Conservation (phyloP, 2,113 vertebrate genomes). For the Sminthopsis crassicaudata region DNA sequence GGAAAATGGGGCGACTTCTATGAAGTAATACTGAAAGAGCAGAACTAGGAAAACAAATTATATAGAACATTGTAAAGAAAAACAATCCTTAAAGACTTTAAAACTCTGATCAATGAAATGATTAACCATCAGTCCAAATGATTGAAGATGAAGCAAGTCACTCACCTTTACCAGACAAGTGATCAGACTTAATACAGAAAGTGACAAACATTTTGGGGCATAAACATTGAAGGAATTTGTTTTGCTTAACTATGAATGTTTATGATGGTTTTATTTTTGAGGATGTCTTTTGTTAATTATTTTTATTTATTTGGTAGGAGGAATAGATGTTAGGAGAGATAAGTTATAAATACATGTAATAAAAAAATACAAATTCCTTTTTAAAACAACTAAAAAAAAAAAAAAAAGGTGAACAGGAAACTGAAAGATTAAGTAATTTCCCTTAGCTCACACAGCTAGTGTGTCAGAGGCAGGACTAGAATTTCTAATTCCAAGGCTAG, state of each 20-base stretch:
- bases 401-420: background rate
- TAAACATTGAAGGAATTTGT: background rate
- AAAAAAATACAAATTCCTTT: background rate
- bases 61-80: background rate
- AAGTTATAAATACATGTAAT: background rate
- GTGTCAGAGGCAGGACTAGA: background rate
- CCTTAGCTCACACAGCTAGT: background rate
- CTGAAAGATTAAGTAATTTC: background rate
- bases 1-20: background rate
- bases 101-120: background rate
- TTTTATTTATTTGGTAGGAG: background rate
- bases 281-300: background rate
- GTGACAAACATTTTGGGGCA: background rate
- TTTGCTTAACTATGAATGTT: background rate
- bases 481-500: background rate
- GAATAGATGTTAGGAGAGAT: background rate
- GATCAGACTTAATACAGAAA: background rate
- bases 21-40: background rate
- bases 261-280: background rate
- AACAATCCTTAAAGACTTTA: background rate
- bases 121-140: background rate
- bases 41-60: background rate
- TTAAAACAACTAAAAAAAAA: background rate
- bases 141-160: background rate
- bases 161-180: background rate